Evolutionary conservation across 2,797 vertebrate species (phyloP).

Genomic region (Tamandua tetradactyla): DNA sequence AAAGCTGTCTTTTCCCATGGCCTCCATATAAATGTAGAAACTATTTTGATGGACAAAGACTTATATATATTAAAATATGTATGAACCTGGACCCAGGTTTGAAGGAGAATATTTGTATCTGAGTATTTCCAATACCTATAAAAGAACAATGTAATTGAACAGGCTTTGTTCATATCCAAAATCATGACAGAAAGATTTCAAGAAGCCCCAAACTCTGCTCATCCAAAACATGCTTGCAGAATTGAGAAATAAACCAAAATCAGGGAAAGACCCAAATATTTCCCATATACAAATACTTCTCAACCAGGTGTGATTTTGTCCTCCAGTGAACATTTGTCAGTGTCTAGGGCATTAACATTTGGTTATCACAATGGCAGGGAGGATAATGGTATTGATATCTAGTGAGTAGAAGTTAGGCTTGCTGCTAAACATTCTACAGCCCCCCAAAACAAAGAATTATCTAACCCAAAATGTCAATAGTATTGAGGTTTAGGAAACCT

Average conservation of each 20-base stretch:
- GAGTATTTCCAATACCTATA: not conserved
- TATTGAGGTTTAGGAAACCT: not conserved
- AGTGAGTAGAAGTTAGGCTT: not conserved
- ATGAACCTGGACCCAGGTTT: not conserved
- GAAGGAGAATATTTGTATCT: not conserved
- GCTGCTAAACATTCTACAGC: not conserved
- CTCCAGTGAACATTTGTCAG: not conserved
- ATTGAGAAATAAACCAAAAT: not conserved
- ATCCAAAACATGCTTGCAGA: not conserved
- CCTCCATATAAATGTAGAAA: not conserved
- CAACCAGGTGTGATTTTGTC: not conserved
- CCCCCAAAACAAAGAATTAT: not conserved
- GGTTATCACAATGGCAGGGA: not conserved
- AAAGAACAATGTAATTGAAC: not conserved
- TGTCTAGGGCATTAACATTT: not conserved
- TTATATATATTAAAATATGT: not conserved
- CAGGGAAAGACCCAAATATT: not conserved
- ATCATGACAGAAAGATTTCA: not conserved
- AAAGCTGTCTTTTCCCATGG: not conserved
- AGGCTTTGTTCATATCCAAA: not conserved
- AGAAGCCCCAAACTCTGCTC: not conserved
- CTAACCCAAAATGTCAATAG: not conserved
- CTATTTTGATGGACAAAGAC: not conserved
- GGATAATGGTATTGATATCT: not conserved
- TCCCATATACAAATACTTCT: not conserved